phyloP scores from a whole-genome alignment of 2,888 invertebrate genomes.

The Macrosiphum euphorbiae region DNA sequence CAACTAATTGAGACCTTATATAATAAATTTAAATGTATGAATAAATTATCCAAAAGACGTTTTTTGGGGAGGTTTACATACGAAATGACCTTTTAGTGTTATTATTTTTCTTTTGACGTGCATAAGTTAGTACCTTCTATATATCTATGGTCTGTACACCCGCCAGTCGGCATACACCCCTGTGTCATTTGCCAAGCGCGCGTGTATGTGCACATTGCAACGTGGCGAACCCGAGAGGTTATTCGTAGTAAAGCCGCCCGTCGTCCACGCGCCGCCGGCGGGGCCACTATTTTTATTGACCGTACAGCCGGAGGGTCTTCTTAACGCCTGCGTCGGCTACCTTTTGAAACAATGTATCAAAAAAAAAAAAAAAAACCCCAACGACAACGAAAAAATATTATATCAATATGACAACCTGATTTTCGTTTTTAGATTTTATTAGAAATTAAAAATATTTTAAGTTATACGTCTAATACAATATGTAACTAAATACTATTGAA shows the following conservation, averaged over 20 bases:
- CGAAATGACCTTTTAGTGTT: constrained; percentile 28
- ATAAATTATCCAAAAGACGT: not conserved
- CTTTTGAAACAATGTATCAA: constrained; percentile 37
- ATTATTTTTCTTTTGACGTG: constrained; percentile 19
- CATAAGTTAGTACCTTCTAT: not conserved
- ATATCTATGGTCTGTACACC: not conserved
- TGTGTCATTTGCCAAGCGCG: constrained; percentile 39
- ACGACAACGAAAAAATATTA: not conserved
- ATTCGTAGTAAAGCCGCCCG: constrained; percentile 18
- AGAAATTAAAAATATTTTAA: not conserved
- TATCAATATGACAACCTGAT: not conserved
- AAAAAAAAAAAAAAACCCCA: constrained; percentile 33
- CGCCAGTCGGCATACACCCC: constrained; percentile 3
- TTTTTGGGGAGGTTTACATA: not conserved
- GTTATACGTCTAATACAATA: not conserved
- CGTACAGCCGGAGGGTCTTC: constrained; percentile 53
- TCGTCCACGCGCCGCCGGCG: constrained; percentile 41
- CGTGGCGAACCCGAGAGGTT: constrained; percentile 39
- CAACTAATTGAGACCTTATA: not conserved
- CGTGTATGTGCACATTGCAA: constrained; percentile 49
- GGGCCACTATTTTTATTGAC: constrained; percentile 60
- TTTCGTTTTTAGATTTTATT: constrained; percentile 5
- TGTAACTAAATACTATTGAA: not conserved
- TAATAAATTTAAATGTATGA: not conserved
- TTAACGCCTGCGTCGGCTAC: constrained; percentile 53